Evolutionary conservation across 1,140 invertebrate species (phyloP), one percentile per base, ranked within the genome.

Genomic region (Drosophila quadrilineata): DNA sequence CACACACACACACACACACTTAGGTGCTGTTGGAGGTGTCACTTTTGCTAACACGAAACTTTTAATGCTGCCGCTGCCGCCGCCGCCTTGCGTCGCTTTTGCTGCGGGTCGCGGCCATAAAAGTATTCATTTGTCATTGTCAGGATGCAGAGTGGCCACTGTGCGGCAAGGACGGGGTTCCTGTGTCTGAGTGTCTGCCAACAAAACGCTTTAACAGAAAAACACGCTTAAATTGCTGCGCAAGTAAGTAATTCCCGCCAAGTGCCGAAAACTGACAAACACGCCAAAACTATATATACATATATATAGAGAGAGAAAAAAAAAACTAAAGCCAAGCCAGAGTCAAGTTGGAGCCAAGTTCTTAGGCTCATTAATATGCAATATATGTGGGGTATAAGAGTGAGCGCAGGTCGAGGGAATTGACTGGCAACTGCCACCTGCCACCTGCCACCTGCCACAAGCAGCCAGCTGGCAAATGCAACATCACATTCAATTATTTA

Each of bases 101-200:
- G 17, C 28, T 70, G 41, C 54, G 68, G 68, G 69, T 77, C 79
- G 77, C 77, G 73, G 58, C 73, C 73, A 85, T 84, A 85, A 84
- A 85, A 84, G 77, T 76, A 85, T 77, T 85, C 79, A 84, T 84
- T 84, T 84, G 79, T 84, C 77, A 84, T 76, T 84, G 79, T 84
- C 77, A 84, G 82, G 45, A 65, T 59, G 54, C 57, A 52, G 63
- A 24, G n/a, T n/a, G n/a, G n/a, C n/a, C n/a, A n/a, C n/a, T n/a
- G n/a, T n/a, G n/a, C n/a, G n/a, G n/a, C n/a, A n/a, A n/a, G n/a
- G n/a, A n/a, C n/a, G n/a, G n/a, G n/a, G n/a, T n/a, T n/a, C n/a
- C 38, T 43, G 56, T 17, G 56, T 59, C 45, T 66, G 45, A 36
- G 26, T 33, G n/a, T 43, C 26, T 21, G 28, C 38, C 28, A 43